Evolutionary conservation across 1,140 invertebrate genomes (phyloP).

Genomic region (Saxidomus purpurata): DNA sequence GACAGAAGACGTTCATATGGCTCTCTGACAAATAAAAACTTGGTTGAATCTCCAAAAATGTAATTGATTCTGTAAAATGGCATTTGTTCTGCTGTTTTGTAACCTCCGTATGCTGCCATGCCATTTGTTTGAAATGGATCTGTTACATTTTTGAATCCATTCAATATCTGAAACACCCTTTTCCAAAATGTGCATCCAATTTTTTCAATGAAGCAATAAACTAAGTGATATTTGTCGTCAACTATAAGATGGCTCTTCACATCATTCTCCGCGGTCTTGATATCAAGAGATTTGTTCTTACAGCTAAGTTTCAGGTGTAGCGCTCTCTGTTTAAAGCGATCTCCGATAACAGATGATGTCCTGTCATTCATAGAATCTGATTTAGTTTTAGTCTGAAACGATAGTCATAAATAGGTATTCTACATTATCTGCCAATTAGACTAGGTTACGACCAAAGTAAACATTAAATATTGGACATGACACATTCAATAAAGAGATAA

Average conservation of each 20-base stretch:
- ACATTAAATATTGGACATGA: too few species aligned
- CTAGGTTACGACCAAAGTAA: too few species aligned
- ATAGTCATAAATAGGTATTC: too few species aligned
- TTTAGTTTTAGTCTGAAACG: too few species aligned
- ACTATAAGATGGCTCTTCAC: slow-evolving; percentile 73
- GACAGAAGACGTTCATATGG: slow-evolving; percentile 80
- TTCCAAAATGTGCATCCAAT: slow-evolving; percentile 82
- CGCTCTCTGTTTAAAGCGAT: slow-evolving; percentile 20
- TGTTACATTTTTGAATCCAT: slow-evolving; percentile 70
- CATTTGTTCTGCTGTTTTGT: slow-evolving; percentile 70
- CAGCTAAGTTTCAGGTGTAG: slow-evolving; percentile 56
- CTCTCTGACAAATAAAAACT: slow-evolving; percentile 82
- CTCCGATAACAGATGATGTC: neutral
- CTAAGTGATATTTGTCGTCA: slow-evolving; percentile 69
- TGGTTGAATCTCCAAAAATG: slow-evolving; percentile 67
- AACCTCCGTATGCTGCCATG: slow-evolving; percentile 71
- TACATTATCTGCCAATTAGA: too few species aligned
- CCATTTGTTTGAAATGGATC: slow-evolving; percentile 72
- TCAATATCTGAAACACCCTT: slow-evolving; percentile 77
- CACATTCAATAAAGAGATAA: too few species aligned
- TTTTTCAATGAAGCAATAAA: slow-evolving; percentile 82
- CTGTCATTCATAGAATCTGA: too few species aligned
- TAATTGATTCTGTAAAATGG: slow-evolving; percentile 73
- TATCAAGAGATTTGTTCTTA: slow-evolving; percentile 63
- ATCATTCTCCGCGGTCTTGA: slow-evolving; percentile 71